Percentiles rank a stretch among this genome's conserved stretches.
These are phyloP conservation scores for Champsocephalus gunnari DNA, from an alignment of 2,797 vertebrate genomes.

Conservation along the genomic window DNA sequence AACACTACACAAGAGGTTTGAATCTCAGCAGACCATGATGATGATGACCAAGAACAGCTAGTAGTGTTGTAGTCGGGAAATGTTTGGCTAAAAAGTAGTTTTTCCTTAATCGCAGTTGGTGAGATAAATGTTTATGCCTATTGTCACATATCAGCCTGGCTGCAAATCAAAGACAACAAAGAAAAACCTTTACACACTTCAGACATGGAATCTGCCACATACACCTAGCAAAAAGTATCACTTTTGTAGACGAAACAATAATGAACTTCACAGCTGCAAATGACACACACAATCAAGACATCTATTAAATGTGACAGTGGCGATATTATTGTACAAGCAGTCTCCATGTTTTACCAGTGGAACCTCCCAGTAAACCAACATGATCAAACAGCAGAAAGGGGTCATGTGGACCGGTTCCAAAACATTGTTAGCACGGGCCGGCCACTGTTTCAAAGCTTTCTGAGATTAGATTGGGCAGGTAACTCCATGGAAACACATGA, in stretches of 20 bases:
- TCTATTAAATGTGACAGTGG: constrained; percentile 76
- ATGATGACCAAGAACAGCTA: constrained; percentile 7
- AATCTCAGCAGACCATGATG: constrained; percentile 1
- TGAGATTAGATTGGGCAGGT: constrained; percentile 74
- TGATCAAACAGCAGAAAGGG: constrained; percentile 74
- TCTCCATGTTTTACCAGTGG: constrained; percentile 75
- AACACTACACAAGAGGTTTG: constrained; percentile 13
- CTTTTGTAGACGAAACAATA: constrained; percentile 58
- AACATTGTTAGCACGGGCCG: constrained; percentile 70
- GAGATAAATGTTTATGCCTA: neutral
- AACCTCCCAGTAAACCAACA: constrained; percentile 82
- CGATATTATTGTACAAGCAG: constrained; percentile 76
- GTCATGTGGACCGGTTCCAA: constrained; percentile 76
- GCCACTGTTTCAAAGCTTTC: constrained; percentile 71
- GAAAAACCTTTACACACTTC: neutral
- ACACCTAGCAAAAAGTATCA: constrained; percentile 10
- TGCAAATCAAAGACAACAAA: constrained; percentile 1
- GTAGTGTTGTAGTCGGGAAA: neutral
- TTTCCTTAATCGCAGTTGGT: neutral
- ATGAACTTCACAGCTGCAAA: constrained; percentile 60
- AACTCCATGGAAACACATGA: constrained; percentile 78
- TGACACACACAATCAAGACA: constrained; percentile 67
- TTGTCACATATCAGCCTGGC: neutral
- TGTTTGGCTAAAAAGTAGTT: neutral
- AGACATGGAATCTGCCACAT: constrained; percentile 5